phyloP scores from a whole-genome alignment of 2,113 vertebrate genomes.

The Haemorhous mexicanus region DNA sequence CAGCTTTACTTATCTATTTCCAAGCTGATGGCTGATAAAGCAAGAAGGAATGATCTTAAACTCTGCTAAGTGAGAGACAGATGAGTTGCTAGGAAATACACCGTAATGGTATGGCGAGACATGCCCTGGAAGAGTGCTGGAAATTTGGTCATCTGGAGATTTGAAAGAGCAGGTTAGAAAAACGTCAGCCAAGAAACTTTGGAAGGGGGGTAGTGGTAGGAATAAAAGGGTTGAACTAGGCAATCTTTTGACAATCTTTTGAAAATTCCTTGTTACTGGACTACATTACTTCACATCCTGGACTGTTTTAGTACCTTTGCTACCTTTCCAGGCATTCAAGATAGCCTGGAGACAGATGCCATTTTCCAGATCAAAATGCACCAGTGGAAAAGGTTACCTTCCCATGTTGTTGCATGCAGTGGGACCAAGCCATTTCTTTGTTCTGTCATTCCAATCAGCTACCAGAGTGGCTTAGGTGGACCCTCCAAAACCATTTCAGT shows the following conservation, averaged over 20 bases:
- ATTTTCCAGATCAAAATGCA: background rate
- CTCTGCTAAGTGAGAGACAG: background rate
- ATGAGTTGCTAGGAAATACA: background rate
- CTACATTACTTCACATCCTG: background rate
- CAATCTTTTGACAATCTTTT: background rate
- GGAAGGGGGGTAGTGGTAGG: fast-evolving
- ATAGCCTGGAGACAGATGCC: background rate
- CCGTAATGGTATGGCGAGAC: background rate
- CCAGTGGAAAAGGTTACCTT: background rate
- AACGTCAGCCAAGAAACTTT: background rate
- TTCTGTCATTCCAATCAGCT: background rate
- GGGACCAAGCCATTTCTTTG: background rate
- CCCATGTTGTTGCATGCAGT: fast-evolving
- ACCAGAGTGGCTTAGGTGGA: background rate
- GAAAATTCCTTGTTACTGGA: background rate
- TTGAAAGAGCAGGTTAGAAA: background rate
- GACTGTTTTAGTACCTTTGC: background rate
- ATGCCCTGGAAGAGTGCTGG: background rate
- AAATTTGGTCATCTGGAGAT: background rate
- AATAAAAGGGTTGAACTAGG: background rate
- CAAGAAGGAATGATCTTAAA: background rate
- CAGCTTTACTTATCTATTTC: background rate
- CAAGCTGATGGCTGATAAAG: background rate
- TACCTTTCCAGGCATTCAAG: background rate
- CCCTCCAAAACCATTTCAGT: background rate